Base-by-base conservation (phyloP, 2,113 vertebrate species). In the Proteles cristata region DNA sequence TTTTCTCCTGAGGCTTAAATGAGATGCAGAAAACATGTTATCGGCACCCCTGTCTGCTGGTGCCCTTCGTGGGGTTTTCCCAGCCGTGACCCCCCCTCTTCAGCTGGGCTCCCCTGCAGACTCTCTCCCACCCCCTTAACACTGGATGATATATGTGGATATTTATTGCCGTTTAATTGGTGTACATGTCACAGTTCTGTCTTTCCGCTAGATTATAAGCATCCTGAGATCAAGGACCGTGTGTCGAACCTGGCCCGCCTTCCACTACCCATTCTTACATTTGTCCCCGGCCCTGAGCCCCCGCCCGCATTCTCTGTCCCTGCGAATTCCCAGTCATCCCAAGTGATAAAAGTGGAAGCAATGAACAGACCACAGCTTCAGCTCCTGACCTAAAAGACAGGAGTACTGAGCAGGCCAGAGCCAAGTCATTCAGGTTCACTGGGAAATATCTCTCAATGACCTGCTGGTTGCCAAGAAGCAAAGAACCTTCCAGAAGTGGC, bases 1-100 rank as follows among this genome's bases (percentile, higher is more conserved):
- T 6, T 2, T 39, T 25, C 5, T 65, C 1, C 2, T 0, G 5
- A 90, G 11, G 4, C 39, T 87, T 87, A 79, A 45, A 21, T 7
- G 58, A 55, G 45, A 25, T 11, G 28, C 16, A 15, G 12, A 9
- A 17, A 25, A 35, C 2, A 0, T 4, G 11, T 0, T 1, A 2
- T 0, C 3, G 31, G 6, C 7, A 2, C 73, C 65, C 28, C 10
- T 11, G 4, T 8, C 1, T 8, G 28, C 4, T 0, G 0, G 17
- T 23, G 28, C 15, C 25, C 50, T 53, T 45, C 43, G 50, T 11
- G 7, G 7, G 9, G 16, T 21, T 61, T 19, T 25, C 63, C 1
- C 43, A 69, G 35, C 43, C 39, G 0, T 4, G 26, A 21, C 7
- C 35, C 0, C 1, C 16, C 26, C 12, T 21, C 50, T 65, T 19